Evolutionary conservation across 1,140 invertebrate species (phyloP).

Genomic region (Aphidius gifuensis): DNA sequence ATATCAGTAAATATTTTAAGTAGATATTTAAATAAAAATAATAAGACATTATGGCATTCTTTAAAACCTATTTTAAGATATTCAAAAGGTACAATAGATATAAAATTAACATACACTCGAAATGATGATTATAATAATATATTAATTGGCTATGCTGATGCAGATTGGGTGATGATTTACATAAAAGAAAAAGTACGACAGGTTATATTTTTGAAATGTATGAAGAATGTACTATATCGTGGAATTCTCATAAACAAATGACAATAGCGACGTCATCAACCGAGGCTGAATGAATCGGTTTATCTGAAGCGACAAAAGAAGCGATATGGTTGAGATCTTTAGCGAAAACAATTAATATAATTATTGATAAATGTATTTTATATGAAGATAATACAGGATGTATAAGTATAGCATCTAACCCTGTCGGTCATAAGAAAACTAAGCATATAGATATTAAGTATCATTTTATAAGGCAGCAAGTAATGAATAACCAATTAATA

Average conservation of each 20-base stretch:
- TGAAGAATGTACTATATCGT: conserved; percentile 1
- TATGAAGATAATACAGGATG: conserved; percentile 18
- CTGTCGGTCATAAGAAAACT: neutral
- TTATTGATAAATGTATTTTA: conserved; percentile 1
- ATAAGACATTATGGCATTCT: conserved; percentile 32
- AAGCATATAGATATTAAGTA: conserved; percentile 11
- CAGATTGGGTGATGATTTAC: conserved; percentile 3
- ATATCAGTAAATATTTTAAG: conserved; percentile 16
- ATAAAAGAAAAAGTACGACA: neutral
- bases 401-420: conserved; percentile 16
- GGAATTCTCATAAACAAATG: neutral
- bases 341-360: conserved; percentile 1
- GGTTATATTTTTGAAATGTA: conserved; percentile 4
- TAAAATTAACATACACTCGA: conserved; percentile 35
- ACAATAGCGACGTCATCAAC: neutral
- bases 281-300: neutral
- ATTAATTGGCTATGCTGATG: conserved; percentile 20
- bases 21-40: conserved; percentile 22
- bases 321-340: conserved; percentile 7
- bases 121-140: conserved; percentile 11
- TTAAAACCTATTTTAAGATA: conserved; percentile 37
- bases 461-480: neutral
- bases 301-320: neutral
- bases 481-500: conserved; percentile 28
- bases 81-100: conserved; percentile 36